A percentile compares a stretch with the other conserved stretches of the same genome.
Evolutionary conservation across 2,888 invertebrate species (phyloP).

Genomic region (Andrena marginata): DNA sequence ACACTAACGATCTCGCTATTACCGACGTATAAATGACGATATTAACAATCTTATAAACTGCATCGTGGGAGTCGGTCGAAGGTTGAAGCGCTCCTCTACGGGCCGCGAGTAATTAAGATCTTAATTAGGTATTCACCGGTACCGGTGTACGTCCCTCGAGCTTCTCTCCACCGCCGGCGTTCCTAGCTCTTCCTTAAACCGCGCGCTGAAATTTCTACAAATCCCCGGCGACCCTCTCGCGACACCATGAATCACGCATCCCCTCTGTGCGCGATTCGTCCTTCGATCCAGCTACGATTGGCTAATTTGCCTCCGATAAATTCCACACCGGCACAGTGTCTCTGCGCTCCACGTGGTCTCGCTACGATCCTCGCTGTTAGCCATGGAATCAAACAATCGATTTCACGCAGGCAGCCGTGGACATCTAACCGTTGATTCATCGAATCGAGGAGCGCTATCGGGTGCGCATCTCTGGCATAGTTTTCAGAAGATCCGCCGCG

Average conservation of each 20-base stretch:
- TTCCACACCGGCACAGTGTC: constrained; percentile 9
- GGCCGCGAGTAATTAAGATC: constrained; percentile 80
- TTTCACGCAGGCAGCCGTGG: constrained; percentile 3
- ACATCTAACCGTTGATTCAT: constrained; percentile 41
- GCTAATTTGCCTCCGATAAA: constrained; percentile 49
- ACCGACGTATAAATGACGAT: constrained; percentile 76
- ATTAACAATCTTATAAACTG: constrained; percentile 80
- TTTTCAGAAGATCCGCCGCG: constrained; percentile 38
- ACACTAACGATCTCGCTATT: constrained; percentile 75
- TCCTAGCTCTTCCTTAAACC: constrained; percentile 26
- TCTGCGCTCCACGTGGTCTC: not conserved
- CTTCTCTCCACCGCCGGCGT: constrained; percentile 37
- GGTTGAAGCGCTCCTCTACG: constrained; percentile 73
- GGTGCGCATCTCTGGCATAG: constrained; percentile 42
- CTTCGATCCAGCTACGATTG: constrained; percentile 38
- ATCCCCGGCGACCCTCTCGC: constrained; percentile 41
- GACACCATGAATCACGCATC: constrained; percentile 47
- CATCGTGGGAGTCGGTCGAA: constrained; percentile 81
- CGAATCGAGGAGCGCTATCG: constrained; percentile 37
- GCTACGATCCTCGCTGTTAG: not conserved
- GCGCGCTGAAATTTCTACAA: constrained; percentile 55
- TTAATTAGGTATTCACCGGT: constrained; percentile 82
- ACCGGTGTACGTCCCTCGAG: constrained; percentile 63
- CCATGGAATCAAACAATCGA: constrained; percentile 31
- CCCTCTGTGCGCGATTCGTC: not conserved